phyloP scores from a whole-genome alignment of 1,140 invertebrate genomes.

The Drosophila yakuba region DNA sequence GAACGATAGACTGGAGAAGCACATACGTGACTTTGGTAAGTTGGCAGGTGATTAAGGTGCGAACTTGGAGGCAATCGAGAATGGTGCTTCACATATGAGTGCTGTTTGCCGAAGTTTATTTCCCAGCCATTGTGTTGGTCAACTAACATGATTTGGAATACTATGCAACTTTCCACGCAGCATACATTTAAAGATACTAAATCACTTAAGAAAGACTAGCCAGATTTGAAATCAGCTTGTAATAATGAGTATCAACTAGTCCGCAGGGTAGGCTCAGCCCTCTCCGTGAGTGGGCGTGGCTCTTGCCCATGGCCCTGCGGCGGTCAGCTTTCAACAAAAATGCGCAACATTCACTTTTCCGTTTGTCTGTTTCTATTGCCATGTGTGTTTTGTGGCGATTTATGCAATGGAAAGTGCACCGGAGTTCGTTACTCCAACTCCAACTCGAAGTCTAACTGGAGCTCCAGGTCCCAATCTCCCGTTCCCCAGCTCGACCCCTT shows the following conservation, averaged over 20 bases:
- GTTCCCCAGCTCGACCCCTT: slow-evolving; percentile 3
- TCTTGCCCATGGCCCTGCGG: slow-evolving; percentile 34
- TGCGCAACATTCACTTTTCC: slow-evolving; percentile 65
- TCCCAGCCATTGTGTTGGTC: too few species aligned
- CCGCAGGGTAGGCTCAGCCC: background rate
- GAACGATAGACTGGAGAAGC: slow-evolving; percentile 93
- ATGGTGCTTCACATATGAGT: background rate
- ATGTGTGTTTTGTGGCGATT: slow-evolving; percentile 40
- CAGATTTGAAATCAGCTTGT: too few species aligned
- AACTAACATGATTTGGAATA: too few species aligned
- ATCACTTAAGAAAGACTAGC: background rate
- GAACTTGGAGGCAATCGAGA: background rate
- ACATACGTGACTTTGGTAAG: slow-evolving; percentile 92
- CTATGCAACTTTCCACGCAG: too few species aligned
- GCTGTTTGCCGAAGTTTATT: background rate
- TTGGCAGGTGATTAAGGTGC: slow-evolving; percentile 15
- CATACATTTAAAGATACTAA: too few species aligned
- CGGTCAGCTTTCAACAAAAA: slow-evolving; percentile 42
- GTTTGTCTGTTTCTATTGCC: slow-evolving; percentile 16
- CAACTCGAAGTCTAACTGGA: too few species aligned
- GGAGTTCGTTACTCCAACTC: slow-evolving; percentile 37
- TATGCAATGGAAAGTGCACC: slow-evolving; percentile 67
- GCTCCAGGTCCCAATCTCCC: slow-evolving; percentile 6
- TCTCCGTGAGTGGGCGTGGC: slow-evolving; percentile 34
- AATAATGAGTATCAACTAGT: background rate